Evolutionary conservation across 2,888 invertebrate genomes (phyloP), one percentile per base, ranked within the genome.

Genomic region (Chrysodeixis includens): DNA sequence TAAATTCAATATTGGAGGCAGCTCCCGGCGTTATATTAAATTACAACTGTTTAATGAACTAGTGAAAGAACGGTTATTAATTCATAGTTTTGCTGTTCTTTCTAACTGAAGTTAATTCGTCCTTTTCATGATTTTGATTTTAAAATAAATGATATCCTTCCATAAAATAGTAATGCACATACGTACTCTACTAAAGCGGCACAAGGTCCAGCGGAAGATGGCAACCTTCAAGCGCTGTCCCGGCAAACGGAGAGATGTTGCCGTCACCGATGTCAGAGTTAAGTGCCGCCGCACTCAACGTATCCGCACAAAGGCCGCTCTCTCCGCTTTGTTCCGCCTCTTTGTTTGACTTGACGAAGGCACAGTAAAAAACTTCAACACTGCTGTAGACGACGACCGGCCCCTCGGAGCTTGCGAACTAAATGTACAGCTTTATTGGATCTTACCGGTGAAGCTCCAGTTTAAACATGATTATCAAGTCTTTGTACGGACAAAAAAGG

Each of bases 241-340:
- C 74, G 74, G 76, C 61, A 68, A 74, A 67, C 79, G 66, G 79
- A 83, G 68, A 75, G 84, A 77, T 83, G 88, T 84, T 85, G 80
- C 82, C 85, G 84, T 84, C 87, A 84, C 84, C 83, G 90, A 89
- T 90, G 92, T 91, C 89, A 88, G 88, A 90, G 91, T 86, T 91
- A 92, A 94, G 93, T 94, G 92, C 83, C 88, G 87, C 85, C 88
- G 89, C 86, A 86, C 90, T 90, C 87, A 78, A 87, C 89, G 86
- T 90, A 87, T 88, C 90, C 86, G 84, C 88, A 93, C 92, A 94
- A 93, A 93, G 90, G 89, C 92, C 83, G 89, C 91, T 92, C 93
- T 93, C 92, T 90, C 91, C 86, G 90, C 93, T 92, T 93, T 94
- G 93, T 94, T 93, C 91, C 90, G 91, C 90, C 86, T 92, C 92